A percentile compares a stretch with the other conserved stretches of the same genome.
Conservation (phyloP, 2,797 vertebrate species). For the Pelochelys cantorii region DNA sequence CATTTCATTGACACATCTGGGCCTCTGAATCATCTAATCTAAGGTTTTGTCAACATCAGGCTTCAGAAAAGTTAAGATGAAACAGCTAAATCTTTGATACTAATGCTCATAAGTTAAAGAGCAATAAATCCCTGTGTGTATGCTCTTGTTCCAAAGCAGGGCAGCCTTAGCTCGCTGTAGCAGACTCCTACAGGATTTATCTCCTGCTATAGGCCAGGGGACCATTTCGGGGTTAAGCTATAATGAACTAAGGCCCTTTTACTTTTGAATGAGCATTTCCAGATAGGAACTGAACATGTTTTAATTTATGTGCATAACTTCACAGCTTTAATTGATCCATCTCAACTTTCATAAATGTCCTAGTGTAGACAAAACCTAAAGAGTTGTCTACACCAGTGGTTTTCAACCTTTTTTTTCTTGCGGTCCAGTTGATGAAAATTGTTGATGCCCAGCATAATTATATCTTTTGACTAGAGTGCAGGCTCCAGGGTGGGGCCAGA, state of each 20-base stretch:
- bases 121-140: not conserved
- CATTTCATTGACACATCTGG: not conserved
- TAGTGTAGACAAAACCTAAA: not conserved
- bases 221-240: not conserved
- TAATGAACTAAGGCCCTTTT: not conserved
- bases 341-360: not conserved
- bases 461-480: no score
- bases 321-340: not conserved
- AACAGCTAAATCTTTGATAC: not conserved
- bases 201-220: not conserved
- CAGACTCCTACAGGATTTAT: not conserved
- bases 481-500: no score
- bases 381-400: not conserved
- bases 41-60: not conserved
- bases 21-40: not conserved
- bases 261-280: not conserved
- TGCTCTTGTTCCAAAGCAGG: not conserved
- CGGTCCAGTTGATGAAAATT: no score
- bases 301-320: not conserved
- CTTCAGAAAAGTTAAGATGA: not conserved
- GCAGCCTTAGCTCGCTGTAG: not conserved
- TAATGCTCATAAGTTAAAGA: not conserved
- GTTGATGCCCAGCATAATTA: no score
- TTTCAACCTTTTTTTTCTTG: no score
- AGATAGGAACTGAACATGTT: not conserved